phyloP scores from a whole-genome alignment of 2,113 vertebrate genomes.

The Periophthalmodon schlosseri region DNA sequence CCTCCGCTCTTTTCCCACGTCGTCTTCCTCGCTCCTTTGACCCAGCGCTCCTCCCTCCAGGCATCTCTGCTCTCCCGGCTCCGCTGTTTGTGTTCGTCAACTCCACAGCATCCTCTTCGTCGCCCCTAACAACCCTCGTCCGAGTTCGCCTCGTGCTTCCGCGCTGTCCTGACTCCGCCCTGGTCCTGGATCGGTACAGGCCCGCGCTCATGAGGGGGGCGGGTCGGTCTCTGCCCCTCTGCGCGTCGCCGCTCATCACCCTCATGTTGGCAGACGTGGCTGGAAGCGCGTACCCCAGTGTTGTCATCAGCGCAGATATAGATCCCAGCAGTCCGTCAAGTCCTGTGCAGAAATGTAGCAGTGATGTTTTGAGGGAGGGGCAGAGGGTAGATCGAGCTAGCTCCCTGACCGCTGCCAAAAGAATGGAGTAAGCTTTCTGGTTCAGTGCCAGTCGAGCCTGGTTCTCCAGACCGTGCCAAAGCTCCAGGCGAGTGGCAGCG shows the following conservation, averaged over 20 bases:
- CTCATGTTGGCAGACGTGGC: slow-evolving; percentile 43
- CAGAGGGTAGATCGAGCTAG: slow-evolving; percentile 85
- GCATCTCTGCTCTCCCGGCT: slow-evolving; percentile 37
- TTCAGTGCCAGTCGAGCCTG: slow-evolving; percentile 91
- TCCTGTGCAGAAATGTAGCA: slow-evolving; percentile 92
- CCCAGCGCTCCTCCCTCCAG: slow-evolving; percentile 35
- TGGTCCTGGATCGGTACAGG: slow-evolving; percentile 45
- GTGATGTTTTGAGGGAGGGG: slow-evolving; percentile 87
- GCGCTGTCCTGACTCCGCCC: slow-evolving; percentile 31
- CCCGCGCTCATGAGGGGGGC: slow-evolving; percentile 67
- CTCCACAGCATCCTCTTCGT: slow-evolving; percentile 49
- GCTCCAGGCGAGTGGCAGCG: slow-evolving; percentile 89
- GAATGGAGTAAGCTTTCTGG: slow-evolving; percentile 92
- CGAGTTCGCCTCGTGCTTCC: slow-evolving; percentile 41
- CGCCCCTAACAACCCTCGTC: slow-evolving; percentile 39
- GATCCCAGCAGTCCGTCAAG: slow-evolving; percentile 91
- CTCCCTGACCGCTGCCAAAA: slow-evolving; percentile 88
- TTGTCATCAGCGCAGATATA: slow-evolving; percentile 91
- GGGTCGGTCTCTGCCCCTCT: slow-evolving; percentile 38
- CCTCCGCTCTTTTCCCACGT: slow-evolving; percentile 65
- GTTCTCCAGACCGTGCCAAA: slow-evolving; percentile 93
- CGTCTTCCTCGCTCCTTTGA: slow-evolving; percentile 56
- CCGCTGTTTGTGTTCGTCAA: slow-evolving; percentile 3
- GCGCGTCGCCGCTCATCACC: slow-evolving; percentile 25
- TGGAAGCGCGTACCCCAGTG: slow-evolving; percentile 85